phyloP scores from a whole-genome alignment of 92 coral and sea anemone species.

The Heteractis magnifica region DNA sequence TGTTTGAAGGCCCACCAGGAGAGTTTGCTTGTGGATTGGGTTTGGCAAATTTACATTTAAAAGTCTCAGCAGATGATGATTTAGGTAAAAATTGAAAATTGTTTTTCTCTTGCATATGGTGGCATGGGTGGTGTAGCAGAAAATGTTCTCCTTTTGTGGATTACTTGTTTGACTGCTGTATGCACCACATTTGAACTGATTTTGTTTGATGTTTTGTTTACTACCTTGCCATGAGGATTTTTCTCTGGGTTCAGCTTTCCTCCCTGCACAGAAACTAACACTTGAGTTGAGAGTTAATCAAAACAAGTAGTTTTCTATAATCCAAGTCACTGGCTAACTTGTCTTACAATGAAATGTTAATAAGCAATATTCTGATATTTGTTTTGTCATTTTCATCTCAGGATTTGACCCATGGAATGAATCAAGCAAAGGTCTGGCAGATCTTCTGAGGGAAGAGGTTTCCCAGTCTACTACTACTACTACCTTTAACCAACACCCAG shows the following conservation, averaged over 20 bases:
- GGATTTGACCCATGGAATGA: constrained; percentile 99
- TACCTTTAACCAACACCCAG: constrained; percentile 19
- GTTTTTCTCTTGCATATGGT: not conserved
- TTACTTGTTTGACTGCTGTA: too few species aligned
- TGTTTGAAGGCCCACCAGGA: constrained; percentile 34
- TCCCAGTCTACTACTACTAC: constrained; percentile 11
- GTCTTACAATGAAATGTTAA: too few species aligned
- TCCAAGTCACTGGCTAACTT: not conserved
- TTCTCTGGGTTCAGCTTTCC: too few species aligned
- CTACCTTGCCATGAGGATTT: too few species aligned
- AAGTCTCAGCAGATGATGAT: constrained; percentile 86
- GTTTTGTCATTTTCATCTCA: constrained; percentile 14
- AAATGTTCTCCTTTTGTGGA: not conserved
- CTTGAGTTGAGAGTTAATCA: too few species aligned
- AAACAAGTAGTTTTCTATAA: not conserved
- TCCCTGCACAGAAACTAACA: too few species aligned
- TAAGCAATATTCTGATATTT: not conserved
- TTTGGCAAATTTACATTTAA: constrained; percentile 80
- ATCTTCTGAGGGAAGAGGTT: constrained; percentile 86
- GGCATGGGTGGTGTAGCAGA: too few species aligned
- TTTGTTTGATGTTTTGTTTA: too few species aligned
- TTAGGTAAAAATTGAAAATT: constrained; percentile 49
- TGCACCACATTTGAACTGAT: too few species aligned
- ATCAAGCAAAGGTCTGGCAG: constrained; percentile 88
- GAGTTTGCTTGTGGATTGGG: constrained; percentile 80